Percentiles rank a stretch among this genome's conserved stretches.
phyloP scores from a whole-genome alignment of 2,797 vertebrate species.

The Lagorchestes hirsutus region DNA sequence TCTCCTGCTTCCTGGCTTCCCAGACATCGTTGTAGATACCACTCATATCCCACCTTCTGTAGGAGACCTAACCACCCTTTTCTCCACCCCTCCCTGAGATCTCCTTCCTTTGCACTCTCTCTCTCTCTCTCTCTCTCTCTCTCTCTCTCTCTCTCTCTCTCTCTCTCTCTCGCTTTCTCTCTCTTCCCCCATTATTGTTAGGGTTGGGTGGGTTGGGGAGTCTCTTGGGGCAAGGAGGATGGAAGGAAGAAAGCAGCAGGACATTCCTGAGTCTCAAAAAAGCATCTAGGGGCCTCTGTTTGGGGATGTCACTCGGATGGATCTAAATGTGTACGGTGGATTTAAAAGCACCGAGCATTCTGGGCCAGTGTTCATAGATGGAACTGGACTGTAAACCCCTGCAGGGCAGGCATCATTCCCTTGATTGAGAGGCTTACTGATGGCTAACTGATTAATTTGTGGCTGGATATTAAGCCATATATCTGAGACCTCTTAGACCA shows the following conservation, averaged over 20 bases:
- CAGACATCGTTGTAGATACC: not conserved
- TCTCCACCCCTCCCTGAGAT: not conserved
- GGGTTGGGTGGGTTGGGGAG: not conserved
- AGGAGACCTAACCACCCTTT: not conserved
- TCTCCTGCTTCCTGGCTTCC: not conserved
- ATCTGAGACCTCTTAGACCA: not conserved
- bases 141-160: too few species aligned
- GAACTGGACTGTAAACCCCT: too few species aligned
- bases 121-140: too few species aligned
- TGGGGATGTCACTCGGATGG: fast-evolving
- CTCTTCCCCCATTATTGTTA: too few species aligned
- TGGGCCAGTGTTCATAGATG: not conserved
- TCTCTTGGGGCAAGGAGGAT: fast-evolving
- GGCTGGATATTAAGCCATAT: not conserved
- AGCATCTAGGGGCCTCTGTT: too few species aligned
- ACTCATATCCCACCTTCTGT: not conserved
- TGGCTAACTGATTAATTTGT: not conserved
- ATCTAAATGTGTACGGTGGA: fast-evolving
- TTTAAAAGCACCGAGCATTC: not conserved
- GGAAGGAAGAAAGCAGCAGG: too few species aligned
- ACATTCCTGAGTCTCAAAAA: too few species aligned
- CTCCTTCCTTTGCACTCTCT: not conserved
- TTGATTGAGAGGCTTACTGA: not conserved
- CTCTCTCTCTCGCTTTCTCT: too few species aligned
- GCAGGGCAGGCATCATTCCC: not conserved